A percentile compares a stretch with the other conserved stretches of the same genome.
These are phyloP conservation scores for Synanthedon myopaeformis DNA, from an alignment of 2,888 invertebrate species.

Conservation along the genomic window DNA sequence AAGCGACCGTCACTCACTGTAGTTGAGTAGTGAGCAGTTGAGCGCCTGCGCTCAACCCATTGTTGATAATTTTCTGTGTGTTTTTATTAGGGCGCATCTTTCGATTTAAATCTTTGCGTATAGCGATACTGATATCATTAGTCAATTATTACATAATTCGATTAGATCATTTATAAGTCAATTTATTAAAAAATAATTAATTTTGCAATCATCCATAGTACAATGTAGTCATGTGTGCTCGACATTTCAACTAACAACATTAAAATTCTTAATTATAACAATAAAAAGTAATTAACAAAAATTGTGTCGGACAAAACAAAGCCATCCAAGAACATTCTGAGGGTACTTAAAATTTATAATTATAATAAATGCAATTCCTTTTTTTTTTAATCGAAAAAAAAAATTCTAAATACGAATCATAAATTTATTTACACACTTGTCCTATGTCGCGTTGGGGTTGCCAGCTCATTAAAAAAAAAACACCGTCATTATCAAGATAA, in stretches of 20 bases:
- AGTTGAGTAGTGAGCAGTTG: too few relatives aligned
- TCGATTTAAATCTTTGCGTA: too few relatives aligned
- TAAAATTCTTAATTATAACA: conserved; percentile 69
- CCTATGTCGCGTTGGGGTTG: conserved; percentile 27
- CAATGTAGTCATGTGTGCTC: conserved; percentile 21
- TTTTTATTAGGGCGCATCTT: too few relatives aligned
- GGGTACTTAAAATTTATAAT: conserved; percentile 40
- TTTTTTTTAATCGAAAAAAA: conserved; percentile 44
- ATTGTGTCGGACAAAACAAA: conserved; percentile 50
- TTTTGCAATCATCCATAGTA: conserved; percentile 13
- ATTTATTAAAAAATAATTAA: background rate
- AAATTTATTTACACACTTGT: conserved; percentile 60
- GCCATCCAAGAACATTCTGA: conserved; percentile 58
- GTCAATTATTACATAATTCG: too few relatives aligned
- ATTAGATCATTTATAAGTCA: background rate
- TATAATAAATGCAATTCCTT: conserved; percentile 55
- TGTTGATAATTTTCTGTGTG: too few relatives aligned
- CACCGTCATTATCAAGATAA: too few relatives aligned
- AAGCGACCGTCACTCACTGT: too few relatives aligned
- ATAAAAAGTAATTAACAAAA: conserved; percentile 66
- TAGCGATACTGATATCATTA: too few relatives aligned
- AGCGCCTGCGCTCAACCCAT: too few relatives aligned
- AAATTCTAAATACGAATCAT: conserved; percentile 44
- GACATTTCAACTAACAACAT: conserved; percentile 62
- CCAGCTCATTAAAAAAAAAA: conserved; percentile 26